phyloP scores from a whole-genome alignment of 1,140 invertebrate species.

The Danaus melanippus region DNA sequence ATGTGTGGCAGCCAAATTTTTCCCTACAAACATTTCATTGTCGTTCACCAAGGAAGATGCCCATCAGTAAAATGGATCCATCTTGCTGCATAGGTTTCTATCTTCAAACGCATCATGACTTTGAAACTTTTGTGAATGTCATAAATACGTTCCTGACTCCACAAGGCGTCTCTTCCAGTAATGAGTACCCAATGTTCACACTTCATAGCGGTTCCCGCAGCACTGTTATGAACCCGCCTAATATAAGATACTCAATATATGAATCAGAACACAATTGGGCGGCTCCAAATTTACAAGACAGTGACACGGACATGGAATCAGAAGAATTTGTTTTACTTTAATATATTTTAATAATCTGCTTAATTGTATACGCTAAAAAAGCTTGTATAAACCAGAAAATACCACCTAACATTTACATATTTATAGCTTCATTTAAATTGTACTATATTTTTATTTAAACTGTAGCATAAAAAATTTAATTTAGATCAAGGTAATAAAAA shows the following conservation, averaged over 20 bases:
- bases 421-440: no score
- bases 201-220: conserved; percentile 80
- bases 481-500: no score
- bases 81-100: conserved; percentile 95
- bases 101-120: conserved; percentile 82
- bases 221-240: conserved; percentile 73
- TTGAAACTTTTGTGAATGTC: conserved; percentile 82
- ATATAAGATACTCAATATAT: conserved; percentile 71
- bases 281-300: conserved; percentile 69
- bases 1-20: conserved; percentile 83
- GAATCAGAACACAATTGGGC: conserved; percentile 67
- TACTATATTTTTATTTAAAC: no score
- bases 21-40: conserved; percentile 87
- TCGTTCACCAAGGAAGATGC: conserved; percentile 87
- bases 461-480: no score
- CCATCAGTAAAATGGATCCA: conserved; percentile 92
- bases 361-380: conserved; percentile 13
- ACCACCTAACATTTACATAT: no score
- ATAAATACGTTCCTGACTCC: conserved; percentile 74
- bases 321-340: conserved; percentile 81
- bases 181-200: conserved; percentile 86
- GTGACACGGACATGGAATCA: conserved; percentile 78
- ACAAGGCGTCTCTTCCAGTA: conserved; percentile 76
- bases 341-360: conserved; percentile 15
- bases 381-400: neutral